A percentile compares a stretch with the other conserved stretches of the same genome.
Conservation (phyloP, 1,140 invertebrate genomes). For the Prorops nasuta region DNA sequence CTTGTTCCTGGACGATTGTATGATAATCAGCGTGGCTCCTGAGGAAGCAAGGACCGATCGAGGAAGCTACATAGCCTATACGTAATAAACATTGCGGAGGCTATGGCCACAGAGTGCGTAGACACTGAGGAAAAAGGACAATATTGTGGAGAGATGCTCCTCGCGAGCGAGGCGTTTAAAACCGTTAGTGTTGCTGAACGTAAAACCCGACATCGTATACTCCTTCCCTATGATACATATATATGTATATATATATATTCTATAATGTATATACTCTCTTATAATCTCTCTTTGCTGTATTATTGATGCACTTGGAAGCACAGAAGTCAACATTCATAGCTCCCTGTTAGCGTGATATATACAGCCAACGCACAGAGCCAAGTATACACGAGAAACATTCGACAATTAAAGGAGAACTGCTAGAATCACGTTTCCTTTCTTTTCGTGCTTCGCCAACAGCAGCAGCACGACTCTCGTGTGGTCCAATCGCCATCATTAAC, state of each 20-base stretch:
- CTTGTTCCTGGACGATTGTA: too few species aligned
- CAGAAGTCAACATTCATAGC: conserved; percentile 30
- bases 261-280: conserved; percentile 10
- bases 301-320: conserved; percentile 34
- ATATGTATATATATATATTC: too few species aligned
- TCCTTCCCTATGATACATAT: too few species aligned
- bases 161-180: conserved; percentile 15
- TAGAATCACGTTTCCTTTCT: conserved; percentile 18
- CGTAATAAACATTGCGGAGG: too few species aligned
- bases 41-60: too few species aligned
- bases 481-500: too few species aligned
- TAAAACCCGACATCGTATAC: conserved; percentile 21
- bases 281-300: conserved; percentile 29
- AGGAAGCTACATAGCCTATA: too few species aligned
- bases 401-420: conserved; percentile 15
- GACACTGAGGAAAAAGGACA: too few species aligned
- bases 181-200: conserved; percentile 25
- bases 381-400: conserved; percentile 24
- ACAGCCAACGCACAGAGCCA: conserved; percentile 12
- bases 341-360: conserved; percentile 27
- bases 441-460: too few species aligned
- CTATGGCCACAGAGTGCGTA: too few species aligned
- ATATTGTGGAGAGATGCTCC: conserved; percentile 14
- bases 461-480: too few species aligned
- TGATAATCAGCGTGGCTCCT: too few species aligned